Evolutionary conservation across 2,888 invertebrate species (phyloP).

Genomic region (Chymomyza fuscimana): DNA sequence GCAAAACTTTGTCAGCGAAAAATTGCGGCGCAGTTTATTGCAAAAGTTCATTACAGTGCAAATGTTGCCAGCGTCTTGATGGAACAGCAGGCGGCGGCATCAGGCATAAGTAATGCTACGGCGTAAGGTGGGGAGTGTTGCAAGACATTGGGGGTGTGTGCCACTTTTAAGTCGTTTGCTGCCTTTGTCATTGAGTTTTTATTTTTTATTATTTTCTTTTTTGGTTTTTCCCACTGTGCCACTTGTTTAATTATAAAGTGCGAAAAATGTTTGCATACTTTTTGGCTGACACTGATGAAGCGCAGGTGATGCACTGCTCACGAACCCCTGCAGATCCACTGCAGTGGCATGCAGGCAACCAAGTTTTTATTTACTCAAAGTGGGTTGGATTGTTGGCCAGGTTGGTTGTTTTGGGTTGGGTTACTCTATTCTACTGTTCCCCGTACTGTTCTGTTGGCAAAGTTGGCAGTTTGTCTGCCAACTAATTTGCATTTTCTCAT

Average conservation of each 20-base stretch:
- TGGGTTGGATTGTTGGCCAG: background rate
- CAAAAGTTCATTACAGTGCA: conserved; percentile 74
- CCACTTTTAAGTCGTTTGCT: conserved; percentile 41
- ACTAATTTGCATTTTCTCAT: conserved; percentile 73
- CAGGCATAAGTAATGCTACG: background rate
- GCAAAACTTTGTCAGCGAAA: conserved; percentile 69
- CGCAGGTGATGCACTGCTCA: conserved; percentile 55
- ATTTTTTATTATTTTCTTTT: conserved; percentile 24
- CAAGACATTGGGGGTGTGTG: background rate
- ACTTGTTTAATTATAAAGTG: conserved; percentile 74
- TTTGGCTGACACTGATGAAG: conserved; percentile 68
- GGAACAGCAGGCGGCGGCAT: conserved; percentile 6
- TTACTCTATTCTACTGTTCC: too few relatives aligned
- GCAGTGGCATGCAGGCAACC: conserved; percentile 21
- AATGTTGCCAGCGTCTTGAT: conserved; percentile 59
- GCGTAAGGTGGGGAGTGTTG: background rate
- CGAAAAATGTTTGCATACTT: conserved; percentile 73
- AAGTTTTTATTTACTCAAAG: conserved; percentile 20
- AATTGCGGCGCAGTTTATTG: conserved; percentile 73
- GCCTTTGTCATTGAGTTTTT: conserved; percentile 41
- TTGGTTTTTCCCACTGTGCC: conserved; percentile 30
- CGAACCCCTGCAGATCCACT: conserved; percentile 9
- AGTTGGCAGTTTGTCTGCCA: conserved; percentile 61
- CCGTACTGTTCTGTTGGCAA: conserved; percentile 45
- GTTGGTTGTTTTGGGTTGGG: background rate